Conservation (phyloP, 1,140 invertebrate species). For the Trachymyrmex cornetzi region DNA sequence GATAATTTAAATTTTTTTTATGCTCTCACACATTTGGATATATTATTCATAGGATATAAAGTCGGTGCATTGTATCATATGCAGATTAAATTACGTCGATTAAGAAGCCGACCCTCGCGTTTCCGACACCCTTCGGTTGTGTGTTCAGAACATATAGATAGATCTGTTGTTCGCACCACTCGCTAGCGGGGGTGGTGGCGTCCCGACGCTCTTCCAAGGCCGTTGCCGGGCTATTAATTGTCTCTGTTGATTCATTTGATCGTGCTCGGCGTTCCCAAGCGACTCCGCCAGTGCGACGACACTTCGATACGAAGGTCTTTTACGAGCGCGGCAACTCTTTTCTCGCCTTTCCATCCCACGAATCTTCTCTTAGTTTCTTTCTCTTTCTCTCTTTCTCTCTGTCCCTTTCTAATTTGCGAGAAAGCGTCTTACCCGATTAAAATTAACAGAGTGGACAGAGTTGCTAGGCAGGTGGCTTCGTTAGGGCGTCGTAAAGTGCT, state of each 20-base stretch:
- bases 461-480: slow-evolving; percentile 76
- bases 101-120: slow-evolving; percentile 4
- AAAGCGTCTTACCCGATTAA: slow-evolving; percentile 77
- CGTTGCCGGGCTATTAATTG: slow-evolving; percentile 84
- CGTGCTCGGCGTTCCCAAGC: slow-evolving; percentile 84
- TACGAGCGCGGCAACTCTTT: slow-evolving; percentile 76
- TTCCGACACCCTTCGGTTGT: slow-evolving; percentile 33
- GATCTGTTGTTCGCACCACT: slow-evolving; percentile 72
- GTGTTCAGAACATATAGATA: slow-evolving; percentile 59
- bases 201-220: slow-evolving; percentile 72
- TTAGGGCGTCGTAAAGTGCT: slow-evolving; percentile 75
- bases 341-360: slow-evolving; percentile 57
- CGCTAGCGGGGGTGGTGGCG: slow-evolving; percentile 72
- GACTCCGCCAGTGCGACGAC: slow-evolving; percentile 59
- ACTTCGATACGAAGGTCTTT: slow-evolving; percentile 76
- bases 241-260: slow-evolving; percentile 86
- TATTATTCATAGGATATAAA: not conserved
- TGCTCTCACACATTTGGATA: not conserved
- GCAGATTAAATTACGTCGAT: slow-evolving; percentile 41
- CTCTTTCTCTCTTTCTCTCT: not conserved
- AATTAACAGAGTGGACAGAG: slow-evolving; percentile 74
- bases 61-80: slow-evolving; percentile 8
- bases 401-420: slow-evolving; percentile 69
- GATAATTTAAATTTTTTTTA: not conserved
- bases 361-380: not conserved